Evolutionary conservation across 2,888 invertebrate species (phyloP).

Genomic region (Phytoseiulus persimilis): DNA sequence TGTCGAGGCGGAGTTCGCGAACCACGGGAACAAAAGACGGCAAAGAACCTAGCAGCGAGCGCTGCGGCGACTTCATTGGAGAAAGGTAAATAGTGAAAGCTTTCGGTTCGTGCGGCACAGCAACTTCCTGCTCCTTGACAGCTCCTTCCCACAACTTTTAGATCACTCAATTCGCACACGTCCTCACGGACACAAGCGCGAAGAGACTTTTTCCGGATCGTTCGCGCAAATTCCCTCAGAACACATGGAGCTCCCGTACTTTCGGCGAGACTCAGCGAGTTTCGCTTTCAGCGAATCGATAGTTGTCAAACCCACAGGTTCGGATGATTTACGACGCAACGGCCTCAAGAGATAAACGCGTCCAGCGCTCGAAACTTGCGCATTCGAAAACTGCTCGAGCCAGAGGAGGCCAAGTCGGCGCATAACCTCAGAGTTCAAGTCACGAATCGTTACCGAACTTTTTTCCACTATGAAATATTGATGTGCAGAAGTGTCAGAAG

Average conservation of each 20-base stretch:
- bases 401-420: neutral
- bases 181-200: neutral
- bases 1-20: neutral
- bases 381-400: neutral
- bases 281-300: neutral
- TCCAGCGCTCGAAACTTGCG: no score
- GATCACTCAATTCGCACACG: neutral
- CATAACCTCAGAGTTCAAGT: no score
- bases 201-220: neutral
- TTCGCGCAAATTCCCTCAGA: neutral
- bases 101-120: neutral
- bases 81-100: constrained; percentile 32
- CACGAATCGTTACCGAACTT: no score
- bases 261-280: neutral
- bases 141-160: neutral
- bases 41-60: neutral
- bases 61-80: constrained; percentile 18
- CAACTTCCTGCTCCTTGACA: neutral
- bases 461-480: no score
- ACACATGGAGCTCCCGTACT: no score
- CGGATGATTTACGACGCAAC: neutral
- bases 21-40: neutral
- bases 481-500: no score
- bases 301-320: neutral
- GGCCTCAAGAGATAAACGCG: no score